Percentiles rank a stretch among this genome's conserved stretches.
Conservation (phyloP, 2,113 vertebrate genomes). For the Callipepla squamata region DNA sequence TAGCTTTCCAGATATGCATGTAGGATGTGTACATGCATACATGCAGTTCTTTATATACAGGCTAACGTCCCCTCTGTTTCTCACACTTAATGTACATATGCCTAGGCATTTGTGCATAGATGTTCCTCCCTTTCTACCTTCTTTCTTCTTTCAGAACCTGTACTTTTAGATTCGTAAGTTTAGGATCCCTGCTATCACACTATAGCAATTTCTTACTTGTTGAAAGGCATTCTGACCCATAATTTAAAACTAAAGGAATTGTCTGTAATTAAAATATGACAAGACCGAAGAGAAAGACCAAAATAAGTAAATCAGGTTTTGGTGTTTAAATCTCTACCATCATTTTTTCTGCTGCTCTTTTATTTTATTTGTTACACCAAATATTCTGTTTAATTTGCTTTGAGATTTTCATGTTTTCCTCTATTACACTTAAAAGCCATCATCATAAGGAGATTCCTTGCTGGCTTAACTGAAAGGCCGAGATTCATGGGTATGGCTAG, state of each 20-base stretch:
- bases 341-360: neutral
- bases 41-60: neutral
- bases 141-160: neutral
- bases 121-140: neutral
- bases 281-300: neutral
- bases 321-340: neutral
- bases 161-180: neutral
- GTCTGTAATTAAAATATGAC: neutral
- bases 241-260: neutral
- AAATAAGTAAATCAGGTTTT: neutral
- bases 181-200: neutral
- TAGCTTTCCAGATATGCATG: neutral
- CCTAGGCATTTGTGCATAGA: neutral
- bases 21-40: neutral
- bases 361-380: neutral
- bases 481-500: neutral
- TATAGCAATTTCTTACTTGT: neutral
- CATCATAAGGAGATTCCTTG: neutral
- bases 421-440: neutral
- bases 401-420: neutral
- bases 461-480: neutral
- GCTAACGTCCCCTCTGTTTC: neutral
- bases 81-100: neutral
- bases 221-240: neutral
- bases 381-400: neutral